These are phyloP conservation scores for Sciurus carolinensis DNA, from an alignment of 2,797 vertebrate genomes.

Conservation along the genomic window DNA sequence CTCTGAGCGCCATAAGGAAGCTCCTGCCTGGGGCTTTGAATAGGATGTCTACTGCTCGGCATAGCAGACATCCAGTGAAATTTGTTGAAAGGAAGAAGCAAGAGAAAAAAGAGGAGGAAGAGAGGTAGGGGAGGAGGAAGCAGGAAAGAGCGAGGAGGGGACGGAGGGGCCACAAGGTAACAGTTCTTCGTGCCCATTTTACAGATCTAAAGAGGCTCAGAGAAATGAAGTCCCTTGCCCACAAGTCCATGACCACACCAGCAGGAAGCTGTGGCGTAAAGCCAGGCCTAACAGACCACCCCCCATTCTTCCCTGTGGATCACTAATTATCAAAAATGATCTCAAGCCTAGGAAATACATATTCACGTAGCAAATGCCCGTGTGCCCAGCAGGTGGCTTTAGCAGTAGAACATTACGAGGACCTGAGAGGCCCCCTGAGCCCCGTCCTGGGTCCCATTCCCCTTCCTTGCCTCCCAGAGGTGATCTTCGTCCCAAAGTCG, in stretches of 20 bases:
- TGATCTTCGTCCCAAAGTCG: background rate
- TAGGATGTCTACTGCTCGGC: background rate
- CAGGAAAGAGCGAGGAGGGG: rapidly evolving
- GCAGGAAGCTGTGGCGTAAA: background rate
- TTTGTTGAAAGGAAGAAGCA: background rate
- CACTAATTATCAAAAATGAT: background rate
- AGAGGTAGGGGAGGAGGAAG: rapidly evolving
- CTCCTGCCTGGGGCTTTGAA: background rate
- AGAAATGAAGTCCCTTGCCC: background rate
- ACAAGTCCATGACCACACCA: background rate
- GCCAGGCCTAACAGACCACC: background rate
- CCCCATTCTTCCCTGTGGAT: background rate
- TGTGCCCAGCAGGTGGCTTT: background rate
- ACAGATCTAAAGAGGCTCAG: constrained; percentile 35
- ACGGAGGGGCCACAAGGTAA: background rate
- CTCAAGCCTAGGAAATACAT: background rate
- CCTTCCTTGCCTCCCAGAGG: background rate
- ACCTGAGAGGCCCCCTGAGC: background rate
- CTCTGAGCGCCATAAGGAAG: background rate
- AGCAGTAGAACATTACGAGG: background rate
- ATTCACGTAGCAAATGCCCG: background rate
- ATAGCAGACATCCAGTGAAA: background rate
- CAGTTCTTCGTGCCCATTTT: constrained; percentile 2
- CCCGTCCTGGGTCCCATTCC: background rate
- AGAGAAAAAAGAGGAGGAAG: background rate